Evolutionary conservation across 2,888 invertebrate genomes (phyloP).

Genomic region (Agonopterix alstromeriana): DNA sequence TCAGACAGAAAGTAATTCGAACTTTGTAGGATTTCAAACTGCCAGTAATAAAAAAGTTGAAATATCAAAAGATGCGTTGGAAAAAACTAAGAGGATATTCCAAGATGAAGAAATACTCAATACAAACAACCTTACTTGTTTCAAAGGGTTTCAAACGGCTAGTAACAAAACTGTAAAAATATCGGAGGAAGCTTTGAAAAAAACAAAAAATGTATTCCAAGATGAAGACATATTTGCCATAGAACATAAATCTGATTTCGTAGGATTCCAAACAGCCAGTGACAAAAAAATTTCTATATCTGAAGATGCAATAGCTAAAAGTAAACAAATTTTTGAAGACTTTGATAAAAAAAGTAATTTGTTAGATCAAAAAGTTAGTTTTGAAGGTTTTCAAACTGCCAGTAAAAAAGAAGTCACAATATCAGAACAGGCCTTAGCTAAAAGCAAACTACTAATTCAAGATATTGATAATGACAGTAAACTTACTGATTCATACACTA

Average conservation of each 20-base stretch:
- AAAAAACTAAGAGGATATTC: slow-evolving; percentile 35
- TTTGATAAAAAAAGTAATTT: slow-evolving; percentile 6
- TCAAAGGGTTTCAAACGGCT: slow-evolving; percentile 30
- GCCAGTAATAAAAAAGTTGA: slow-evolving; percentile 21
- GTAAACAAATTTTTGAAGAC: slow-evolving; percentile 23
- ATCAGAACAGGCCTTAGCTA: slow-evolving; percentile 39
- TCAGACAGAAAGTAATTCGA: neutral
- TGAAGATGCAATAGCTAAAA: slow-evolving; percentile 25
- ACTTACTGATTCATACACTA: neutral
- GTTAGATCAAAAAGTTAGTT: slow-evolving; percentile 4
- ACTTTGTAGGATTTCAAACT: slow-evolving; percentile 25
- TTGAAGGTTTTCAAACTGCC: slow-evolving; percentile 39
- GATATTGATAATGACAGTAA: slow-evolving; percentile 18
- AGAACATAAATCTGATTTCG: slow-evolving; percentile 4
- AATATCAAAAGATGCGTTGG: slow-evolving; percentile 31
- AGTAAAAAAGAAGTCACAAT: slow-evolving; percentile 35
- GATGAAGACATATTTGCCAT: slow-evolving; percentile 15
- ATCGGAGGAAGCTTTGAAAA: slow-evolving; percentile 29
- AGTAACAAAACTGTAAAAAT: slow-evolving; percentile 25
- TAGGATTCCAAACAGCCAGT: slow-evolving; percentile 30
- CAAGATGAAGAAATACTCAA: slow-evolving; percentile 8
- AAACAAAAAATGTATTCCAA: slow-evolving; percentile 21
- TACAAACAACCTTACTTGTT: slow-evolving; percentile 10
- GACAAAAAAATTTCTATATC: slow-evolving; percentile 29
- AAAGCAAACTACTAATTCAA: slow-evolving; percentile 40